Base-by-base conservation (phyloP, 2,113 vertebrate species). In the Vanacampus margaritifer region DNA sequence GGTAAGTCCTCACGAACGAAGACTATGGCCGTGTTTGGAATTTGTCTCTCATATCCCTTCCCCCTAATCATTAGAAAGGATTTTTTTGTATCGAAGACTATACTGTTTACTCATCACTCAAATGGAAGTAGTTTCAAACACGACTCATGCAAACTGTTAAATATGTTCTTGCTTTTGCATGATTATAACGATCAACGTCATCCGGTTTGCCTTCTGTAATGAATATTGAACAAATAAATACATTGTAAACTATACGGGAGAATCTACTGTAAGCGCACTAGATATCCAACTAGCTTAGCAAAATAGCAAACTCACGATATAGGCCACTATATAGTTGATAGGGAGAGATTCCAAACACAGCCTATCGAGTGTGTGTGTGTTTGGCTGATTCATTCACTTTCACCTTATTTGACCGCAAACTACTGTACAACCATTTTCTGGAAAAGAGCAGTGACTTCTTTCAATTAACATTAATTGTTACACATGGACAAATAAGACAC, bases 1-100 rank as follows among this genome's bases (percentile, higher is more conserved):
- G 92, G 93, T 93, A 69, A 76, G 87, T 32, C 37, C 23, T 0
- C n/a, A 24, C 26, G 35, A 10, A 9, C 5, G 21, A 12, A 51
- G 28, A 21, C 62, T 39, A 39, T 68, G 61, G 37, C 54, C 53
- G 58, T 24, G 13, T 63, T 51, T 39, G 43, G 54, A 57, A 57
- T 57, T 10, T 5, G 54, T 32, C 54, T 32, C 54, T 24, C 13
- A 54, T 24, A n/a, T 54, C 51, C 23, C 23, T 28, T 13, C 23
- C 14, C 51, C 5, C 13, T 23, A 12, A 53, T 53, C 10, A 23
- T n/a, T 53, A 24, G 17, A 21, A 46, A 53, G 9, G 9, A 13
- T 26, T 26, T 24, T n/a, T 14, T 26, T 26, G 26, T 54, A 54
- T 12, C 1, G n/a, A 2, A 10, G 50, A 53, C 51, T 13, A 24